Conservation (phyloP, 2,113 vertebrate species). For the Tonatia bakeri region DNA sequence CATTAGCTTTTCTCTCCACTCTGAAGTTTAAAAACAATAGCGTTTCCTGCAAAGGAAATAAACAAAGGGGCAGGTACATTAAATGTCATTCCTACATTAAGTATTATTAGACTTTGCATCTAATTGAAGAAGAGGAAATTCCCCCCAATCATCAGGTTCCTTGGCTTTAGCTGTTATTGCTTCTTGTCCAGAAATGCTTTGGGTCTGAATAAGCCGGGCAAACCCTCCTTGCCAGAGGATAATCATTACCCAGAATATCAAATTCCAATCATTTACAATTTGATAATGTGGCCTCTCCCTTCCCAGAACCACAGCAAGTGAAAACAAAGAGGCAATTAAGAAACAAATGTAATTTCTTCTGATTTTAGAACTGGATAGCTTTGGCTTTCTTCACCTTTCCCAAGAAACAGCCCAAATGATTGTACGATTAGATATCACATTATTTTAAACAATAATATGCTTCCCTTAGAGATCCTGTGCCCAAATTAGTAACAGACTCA, state of each 20-base stretch:
- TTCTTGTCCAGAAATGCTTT: conserved; percentile 61
- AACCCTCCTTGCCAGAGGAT: conserved; percentile 53
- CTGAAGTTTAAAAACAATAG: not conserved
- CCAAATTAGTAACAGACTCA: not conserved
- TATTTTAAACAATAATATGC: conserved; percentile 10
- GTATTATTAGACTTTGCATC: not conserved
- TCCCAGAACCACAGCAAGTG: not conserved
- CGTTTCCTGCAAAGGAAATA: not conserved
- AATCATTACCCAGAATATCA: conserved; percentile 66
- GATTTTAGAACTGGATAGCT: not conserved
- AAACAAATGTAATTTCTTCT: not conserved
- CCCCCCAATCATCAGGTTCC: not conserved
- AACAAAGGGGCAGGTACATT: not conserved
- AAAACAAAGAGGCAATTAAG: not conserved
- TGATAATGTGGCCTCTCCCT: conserved; percentile 7
- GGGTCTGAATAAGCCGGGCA: conserved; percentile 71
- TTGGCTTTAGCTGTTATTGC: conserved; percentile 5
- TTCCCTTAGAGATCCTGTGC: not conserved
- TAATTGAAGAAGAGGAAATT: not conserved
- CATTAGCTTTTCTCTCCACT: not conserved
- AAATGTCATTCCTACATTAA: not conserved
- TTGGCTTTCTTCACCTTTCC: conserved; percentile 15
- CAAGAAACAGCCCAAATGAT: not conserved
- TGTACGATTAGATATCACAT: not conserved
- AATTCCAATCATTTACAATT: conserved; percentile 43